Evolutionary conservation across 1,140 invertebrate species (phyloP), one percentile per base, ranked within the genome.

Genomic region (Paralvinella palmiformis): DNA sequence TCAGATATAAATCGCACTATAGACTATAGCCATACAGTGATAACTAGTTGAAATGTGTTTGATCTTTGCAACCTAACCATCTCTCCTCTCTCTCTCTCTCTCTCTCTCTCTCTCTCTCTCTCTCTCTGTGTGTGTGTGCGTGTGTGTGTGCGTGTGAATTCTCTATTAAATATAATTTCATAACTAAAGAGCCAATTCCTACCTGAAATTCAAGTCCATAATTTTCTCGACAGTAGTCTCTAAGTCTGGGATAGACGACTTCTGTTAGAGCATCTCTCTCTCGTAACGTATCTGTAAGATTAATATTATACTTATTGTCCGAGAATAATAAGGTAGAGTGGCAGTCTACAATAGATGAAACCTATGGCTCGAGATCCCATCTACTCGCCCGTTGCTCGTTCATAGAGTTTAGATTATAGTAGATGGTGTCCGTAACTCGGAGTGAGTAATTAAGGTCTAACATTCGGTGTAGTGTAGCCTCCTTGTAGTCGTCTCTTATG

Each of bases 131-230:
- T 27, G 22, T 37, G 13, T n/a, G 17, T 6, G 36, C 10, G 24
- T 17, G 6, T 6, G 20, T 60, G 41, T 44, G 7, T 10, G 7
- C 3, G 10, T 4, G 17, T 44, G 13, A 22, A n/a, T 24, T 41
- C 20, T 24, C 10, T 41, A 41, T 7, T 1, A 45, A 60, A 41
- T 60, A 57, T 31, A 24, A 24, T 7, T 20, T 13, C 27, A 22
- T 56, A 48, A 48, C 20, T 17, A 48, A 24, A 27, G 17, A 13
- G 55, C 4, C 7, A 4, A 33, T 31, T 32, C 27, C 32, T 60
- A 94, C 94, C 86, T 98, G 96, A 85, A 98, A 98, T 77, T 98
- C 96, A n/a, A 98, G 81, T 0, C 96, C 96, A 71, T 98, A 94
- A 75, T 94, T 95, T 79, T 98, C 94, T 65, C 95, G 81, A 74